Conservation (phyloP, 1,140 invertebrate genomes). For the Pogonus chalceus region DNA sequence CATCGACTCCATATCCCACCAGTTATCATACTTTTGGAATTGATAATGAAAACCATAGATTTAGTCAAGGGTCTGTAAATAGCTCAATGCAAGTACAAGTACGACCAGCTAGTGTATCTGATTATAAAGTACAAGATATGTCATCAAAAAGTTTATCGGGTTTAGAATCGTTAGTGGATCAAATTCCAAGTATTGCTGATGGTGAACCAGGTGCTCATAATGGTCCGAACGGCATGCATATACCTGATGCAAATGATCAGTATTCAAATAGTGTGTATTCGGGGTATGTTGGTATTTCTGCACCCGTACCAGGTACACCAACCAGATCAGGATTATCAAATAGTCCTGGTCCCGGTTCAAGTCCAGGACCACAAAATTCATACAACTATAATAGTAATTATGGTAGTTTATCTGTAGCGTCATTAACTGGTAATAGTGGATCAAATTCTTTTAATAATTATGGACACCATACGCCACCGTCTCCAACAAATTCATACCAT, state of each 20-base stretch:
- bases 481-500: background rate
- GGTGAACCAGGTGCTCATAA: conserved; percentile 33
- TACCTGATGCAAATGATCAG: conserved; percentile 27
- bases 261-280: conserved; percentile 25
- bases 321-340: conserved; percentile 21
- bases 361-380: conserved; percentile 21
- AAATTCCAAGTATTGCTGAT: conserved; percentile 79
- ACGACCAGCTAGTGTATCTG: background rate
- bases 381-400: conserved; percentile 26
- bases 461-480: background rate
- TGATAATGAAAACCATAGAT: background rate
- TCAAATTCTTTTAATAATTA: background rate
- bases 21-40: background rate
- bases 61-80: background rate
- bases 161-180: conserved; percentile 79
- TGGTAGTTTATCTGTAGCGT: background rate
- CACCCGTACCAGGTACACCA: conserved; percentile 9
- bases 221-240: conserved; percentile 16
- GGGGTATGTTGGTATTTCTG: conserved; percentile 19
- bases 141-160: conserved; percentile 80
- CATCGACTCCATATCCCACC: conserved; percentile 23
- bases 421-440: background rate
- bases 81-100: background rate
- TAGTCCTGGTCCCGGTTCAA: background rate
- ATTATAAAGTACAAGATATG: conserved; percentile 51